These are phyloP conservation scores for Pelodiscus sinensis DNA, from an alignment of 2,113 vertebrate species.

Conservation along the genomic window DNA sequence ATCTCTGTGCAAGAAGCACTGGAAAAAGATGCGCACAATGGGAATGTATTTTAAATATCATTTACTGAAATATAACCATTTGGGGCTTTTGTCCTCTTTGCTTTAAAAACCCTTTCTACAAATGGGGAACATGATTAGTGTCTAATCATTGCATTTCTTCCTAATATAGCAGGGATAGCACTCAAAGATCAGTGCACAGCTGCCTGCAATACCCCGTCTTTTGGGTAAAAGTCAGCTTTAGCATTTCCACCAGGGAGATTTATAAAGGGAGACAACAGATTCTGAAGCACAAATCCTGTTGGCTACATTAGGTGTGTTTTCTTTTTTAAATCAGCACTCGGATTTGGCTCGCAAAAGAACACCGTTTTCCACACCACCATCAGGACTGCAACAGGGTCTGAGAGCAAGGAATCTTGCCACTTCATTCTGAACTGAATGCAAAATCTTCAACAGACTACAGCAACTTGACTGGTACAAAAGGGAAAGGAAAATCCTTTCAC, in stretches of 20 bases:
- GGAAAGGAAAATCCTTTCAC: neutral
- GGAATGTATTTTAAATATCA: neutral
- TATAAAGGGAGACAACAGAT: neutral
- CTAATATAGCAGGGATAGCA: neutral
- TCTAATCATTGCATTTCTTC: neutral
- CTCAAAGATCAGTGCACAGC: accelerated
- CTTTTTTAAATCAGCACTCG: neutral
- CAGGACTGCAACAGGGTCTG: accelerated
- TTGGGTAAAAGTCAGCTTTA: neutral
- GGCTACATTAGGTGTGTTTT: neutral
- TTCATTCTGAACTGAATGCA: constrained; percentile 3
- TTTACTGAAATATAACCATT: neutral
- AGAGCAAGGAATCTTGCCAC: neutral
- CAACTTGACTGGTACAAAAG: neutral
- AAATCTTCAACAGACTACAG: neutral
- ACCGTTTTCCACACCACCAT: accelerated
- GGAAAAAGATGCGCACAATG: neutral
- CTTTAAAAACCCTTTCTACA: neutral
- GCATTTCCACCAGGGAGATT: accelerated
- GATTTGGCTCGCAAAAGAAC: neutral
- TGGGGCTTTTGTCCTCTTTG: neutral
- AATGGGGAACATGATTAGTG: neutral
- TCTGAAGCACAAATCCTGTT: neutral
- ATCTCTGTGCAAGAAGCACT: neutral
- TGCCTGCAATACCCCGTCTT: accelerated